A percentile compares a stretch with the other conserved stretches of the same genome.
These are phyloP conservation scores for Anolis sagrei DNA, from an alignment of 2,113 vertebrate species.

Conservation along the genomic window DNA sequence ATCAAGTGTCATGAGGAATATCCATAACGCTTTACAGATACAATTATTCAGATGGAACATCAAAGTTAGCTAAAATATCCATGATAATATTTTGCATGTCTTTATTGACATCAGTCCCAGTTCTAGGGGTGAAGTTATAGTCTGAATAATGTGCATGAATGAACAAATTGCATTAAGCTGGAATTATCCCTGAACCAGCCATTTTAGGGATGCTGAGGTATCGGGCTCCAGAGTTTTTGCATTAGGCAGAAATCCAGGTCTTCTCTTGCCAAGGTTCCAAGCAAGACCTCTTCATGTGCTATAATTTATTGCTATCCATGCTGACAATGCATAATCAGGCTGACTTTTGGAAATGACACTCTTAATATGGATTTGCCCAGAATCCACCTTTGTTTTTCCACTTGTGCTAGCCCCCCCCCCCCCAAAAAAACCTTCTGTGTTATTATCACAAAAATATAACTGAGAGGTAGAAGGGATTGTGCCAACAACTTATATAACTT, in stretches of 20 bases:
- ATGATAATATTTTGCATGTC: too few relatives aligned
- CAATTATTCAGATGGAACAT: too few relatives aligned
- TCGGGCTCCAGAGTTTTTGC: not conserved
- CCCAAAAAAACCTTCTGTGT: not conserved
- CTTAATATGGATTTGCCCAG: conserved; percentile 8
- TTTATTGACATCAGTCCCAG: too few relatives aligned
- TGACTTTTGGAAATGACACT: conserved; percentile 13
- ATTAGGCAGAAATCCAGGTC: conserved; percentile 1
- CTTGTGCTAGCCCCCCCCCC: not conserved
- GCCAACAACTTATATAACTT: not conserved
- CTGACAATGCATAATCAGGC: conserved; percentile 19
- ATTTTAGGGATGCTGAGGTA: not conserved
- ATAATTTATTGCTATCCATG: conserved; percentile 15
- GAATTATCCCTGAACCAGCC: not conserved
- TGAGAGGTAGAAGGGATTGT: not conserved
- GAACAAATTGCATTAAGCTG: not conserved
- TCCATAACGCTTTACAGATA: too few relatives aligned
- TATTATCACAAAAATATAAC: not conserved
- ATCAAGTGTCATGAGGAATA: too few relatives aligned
- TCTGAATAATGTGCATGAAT: too few relatives aligned
- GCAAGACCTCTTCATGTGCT: not conserved
- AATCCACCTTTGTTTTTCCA: conserved; percentile 1
- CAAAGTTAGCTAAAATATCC: too few relatives aligned
- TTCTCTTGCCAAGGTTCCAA: conserved; percentile 4
- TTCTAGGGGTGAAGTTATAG: too few relatives aligned